Evolutionary conservation across 2,113 vertebrate genomes (phyloP).

Genomic region (Pseudopipra pipra): DNA sequence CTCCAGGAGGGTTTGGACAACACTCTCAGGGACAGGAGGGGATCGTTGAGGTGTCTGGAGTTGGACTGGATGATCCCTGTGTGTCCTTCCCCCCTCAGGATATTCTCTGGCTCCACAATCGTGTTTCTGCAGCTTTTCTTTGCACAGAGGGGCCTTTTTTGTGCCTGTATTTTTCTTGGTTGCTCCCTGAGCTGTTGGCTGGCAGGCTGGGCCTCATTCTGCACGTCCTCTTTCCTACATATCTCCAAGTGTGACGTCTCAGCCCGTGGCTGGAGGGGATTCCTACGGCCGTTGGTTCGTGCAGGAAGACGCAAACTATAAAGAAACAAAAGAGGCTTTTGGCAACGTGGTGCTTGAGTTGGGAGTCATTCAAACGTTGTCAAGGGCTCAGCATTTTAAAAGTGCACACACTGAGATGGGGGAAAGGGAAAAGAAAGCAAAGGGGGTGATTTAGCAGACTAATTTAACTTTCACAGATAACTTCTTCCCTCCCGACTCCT

Average conservation of each 20-base stretch:
- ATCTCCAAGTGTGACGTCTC: not conserved
- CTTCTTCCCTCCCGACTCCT: not conserved
- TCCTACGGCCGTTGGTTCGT: not conserved
- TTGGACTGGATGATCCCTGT: not conserved
- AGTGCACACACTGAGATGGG: not conserved
- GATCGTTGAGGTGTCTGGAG: fast-evolving
- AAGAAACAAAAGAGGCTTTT: slow-evolving; percentile 6
- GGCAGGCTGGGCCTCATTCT: not conserved
- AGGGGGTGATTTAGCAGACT: not conserved
- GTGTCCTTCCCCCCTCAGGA: not conserved
- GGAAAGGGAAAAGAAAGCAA: not conserved
- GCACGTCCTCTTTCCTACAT: not conserved
- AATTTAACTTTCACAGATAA: not conserved
- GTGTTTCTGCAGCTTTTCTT: not conserved
- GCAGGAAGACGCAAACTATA: not conserved
- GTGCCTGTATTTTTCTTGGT: not conserved
- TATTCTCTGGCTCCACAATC: not conserved
- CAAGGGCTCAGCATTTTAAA: not conserved
- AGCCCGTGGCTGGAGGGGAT: not conserved
- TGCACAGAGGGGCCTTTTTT: not conserved
- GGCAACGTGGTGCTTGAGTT: not conserved
- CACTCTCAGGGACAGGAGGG: not conserved
- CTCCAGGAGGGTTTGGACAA: not conserved
- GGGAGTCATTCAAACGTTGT: not conserved
- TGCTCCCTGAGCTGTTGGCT: not conserved